A percentile compares a stretch with the other conserved stretches of the same genome.
phyloP scores from a whole-genome alignment of 1,140 invertebrate genomes.

The Eumeta japonica region DNA sequence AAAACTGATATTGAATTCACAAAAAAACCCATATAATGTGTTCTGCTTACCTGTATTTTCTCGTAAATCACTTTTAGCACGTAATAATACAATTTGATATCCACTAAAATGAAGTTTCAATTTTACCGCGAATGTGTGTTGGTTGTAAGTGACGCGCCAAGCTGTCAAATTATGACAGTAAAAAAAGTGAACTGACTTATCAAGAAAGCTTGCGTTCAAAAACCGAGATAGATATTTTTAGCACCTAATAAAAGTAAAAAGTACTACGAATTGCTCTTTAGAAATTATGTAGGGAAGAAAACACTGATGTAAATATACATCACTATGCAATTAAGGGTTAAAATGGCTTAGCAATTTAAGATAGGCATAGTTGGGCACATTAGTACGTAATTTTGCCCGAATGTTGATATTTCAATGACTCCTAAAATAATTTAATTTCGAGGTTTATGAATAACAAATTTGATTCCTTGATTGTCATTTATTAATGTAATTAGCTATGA shows the following conservation, averaged over 20 bases:
- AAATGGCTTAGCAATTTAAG: no score
- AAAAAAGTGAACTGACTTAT: slow-evolving; percentile 20
- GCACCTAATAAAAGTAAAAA: slow-evolving; percentile 19
- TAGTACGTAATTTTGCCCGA: no score
- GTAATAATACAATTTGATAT: slow-evolving; percentile 21
- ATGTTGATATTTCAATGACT: no score
- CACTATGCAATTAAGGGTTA: slow-evolving; percentile 19
- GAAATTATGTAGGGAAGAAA: no score
- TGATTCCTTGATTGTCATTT: no score
- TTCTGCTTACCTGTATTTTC: slow-evolving; percentile 20
- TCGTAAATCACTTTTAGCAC: slow-evolving; percentile 20
- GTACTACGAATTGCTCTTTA: slow-evolving; percentile 13
- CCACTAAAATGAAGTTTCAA: slow-evolving; percentile 21
- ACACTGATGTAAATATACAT: slow-evolving; percentile 20
- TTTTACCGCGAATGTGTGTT: slow-evolving; percentile 17
- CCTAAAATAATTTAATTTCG: no score
- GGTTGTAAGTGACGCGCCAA: slow-evolving; percentile 19
- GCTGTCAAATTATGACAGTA: slow-evolving; percentile 15
- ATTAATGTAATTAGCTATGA: no score
- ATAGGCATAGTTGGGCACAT: no score
- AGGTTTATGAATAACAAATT: no score
- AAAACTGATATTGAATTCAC: slow-evolving; percentile 21
- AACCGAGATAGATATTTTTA: slow-evolving; percentile 21
- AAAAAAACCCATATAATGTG: slow-evolving; percentile 22
- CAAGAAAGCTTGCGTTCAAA: slow-evolving; percentile 21